Evolutionary conservation across 92 coral and sea anemone species (phyloP).

Genomic region (Palythoa grandiflora): DNA sequence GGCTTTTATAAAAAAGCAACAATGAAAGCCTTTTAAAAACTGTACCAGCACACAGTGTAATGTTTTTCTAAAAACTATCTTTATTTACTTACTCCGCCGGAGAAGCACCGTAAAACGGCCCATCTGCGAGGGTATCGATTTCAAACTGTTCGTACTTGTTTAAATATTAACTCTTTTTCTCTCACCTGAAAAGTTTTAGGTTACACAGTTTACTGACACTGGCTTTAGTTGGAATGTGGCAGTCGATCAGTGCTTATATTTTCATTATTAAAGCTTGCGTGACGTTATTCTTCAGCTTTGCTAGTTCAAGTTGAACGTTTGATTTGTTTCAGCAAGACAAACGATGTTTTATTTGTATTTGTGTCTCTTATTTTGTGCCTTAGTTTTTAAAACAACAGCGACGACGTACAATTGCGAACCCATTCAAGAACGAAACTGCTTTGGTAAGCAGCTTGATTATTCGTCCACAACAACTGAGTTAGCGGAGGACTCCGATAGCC

Average conservation of each 20-base stretch:
- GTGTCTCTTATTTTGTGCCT: background rate
- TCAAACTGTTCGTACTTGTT: background rate
- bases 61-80: no score
- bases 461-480: slow-evolving; percentile 80
- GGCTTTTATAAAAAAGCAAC: no score
- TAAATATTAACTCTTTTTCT: slow-evolving; percentile 31
- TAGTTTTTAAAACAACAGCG: background rate
- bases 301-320: background rate
- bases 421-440: slow-evolving; percentile 65
- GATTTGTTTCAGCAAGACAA: background rate
- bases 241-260: background rate
- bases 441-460: slow-evolving; percentile 74
- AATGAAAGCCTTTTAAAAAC: no score
- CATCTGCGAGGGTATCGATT: background rate
- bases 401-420: slow-evolving; percentile 62
- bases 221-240: background rate
- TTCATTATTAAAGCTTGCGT: background rate
- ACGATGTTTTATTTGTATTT: slow-evolving; percentile 21
- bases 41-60: no score
- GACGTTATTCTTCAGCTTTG: background rate
- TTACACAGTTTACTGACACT: slow-evolving; percentile 4
- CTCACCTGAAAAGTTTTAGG: slow-evolving; percentile 16
- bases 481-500: slow-evolving; percentile 82
- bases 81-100: no score
- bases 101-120: no score